Base-by-base conservation (phyloP, 2,888 invertebrate species). In the Drosophila aldrichi region DNA sequence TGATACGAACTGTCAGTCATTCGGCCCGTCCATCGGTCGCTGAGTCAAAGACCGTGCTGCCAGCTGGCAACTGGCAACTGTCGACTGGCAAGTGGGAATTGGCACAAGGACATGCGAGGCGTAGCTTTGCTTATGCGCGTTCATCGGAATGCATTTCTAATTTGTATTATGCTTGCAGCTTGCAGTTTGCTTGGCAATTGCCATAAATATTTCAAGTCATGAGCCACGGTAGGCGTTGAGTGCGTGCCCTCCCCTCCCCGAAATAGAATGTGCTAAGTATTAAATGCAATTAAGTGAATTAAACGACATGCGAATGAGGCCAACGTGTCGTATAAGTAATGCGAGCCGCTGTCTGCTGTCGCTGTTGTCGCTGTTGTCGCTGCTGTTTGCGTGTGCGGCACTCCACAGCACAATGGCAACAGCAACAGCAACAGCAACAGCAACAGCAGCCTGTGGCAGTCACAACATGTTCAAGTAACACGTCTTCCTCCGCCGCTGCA, bases 271-370 rank as follows among this genome's bases (percentile, higher is more conserved):
- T 38, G 63, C 40, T 32, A 36, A 43, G 61, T 54, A 68, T 70
- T 51, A 74, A 82, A 74, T 76, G 76, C 86, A 86, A 86, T 88
- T 86, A 83, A 83, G 83, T 75, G 74, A 70, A 82, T 86, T 83
- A 86, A 80, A 72, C 63, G 66, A 61, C 78, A 70, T 65, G 55
- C 34, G 63, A 70, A 75, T 60, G 69, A 70, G 81, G 74, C 57
- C 67, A 81, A 57, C 58, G 41, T 34, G 43, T 52, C 77, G 71
- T 64, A 80, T 78, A 76, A 66, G 74, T 49, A 64, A 63, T 56
- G 48, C 40, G 25, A 36, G 22, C 40, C 41, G 3, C 18, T 10
- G 44, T 14, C 29, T 56, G 49, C 20, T 10, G 32, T 32, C 32
- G 9, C 10, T 32, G 20, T n/a, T 16, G 38, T 25, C n/a, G n/a